These are phyloP conservation scores for Tokudaia muenninki DNA, from an alignment of 2,797 vertebrate genomes.

Conservation along the genomic window DNA sequence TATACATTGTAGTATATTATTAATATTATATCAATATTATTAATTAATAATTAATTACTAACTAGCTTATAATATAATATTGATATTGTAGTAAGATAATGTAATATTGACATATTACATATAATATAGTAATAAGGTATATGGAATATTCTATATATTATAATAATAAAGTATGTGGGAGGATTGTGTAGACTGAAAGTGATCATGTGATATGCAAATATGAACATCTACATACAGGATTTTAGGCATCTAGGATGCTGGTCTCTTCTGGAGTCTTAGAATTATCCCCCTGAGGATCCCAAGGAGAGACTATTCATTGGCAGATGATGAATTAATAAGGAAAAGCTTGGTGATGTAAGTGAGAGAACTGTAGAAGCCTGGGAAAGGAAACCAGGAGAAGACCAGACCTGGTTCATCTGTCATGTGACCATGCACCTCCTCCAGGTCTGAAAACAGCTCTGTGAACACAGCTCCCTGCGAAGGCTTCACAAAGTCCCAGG, in stretches of 20 bases:
- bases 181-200: background rate
- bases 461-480: background rate
- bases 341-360: background rate
- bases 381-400: background rate
- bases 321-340: slow-evolving; percentile 34
- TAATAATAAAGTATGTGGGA: background rate
- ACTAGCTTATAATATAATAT: background rate
- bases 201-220: background rate
- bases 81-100: background rate
- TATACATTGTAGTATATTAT: background rate
- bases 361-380: background rate
- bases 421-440: background rate
- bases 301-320: background rate
- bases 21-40: background rate
- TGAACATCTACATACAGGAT: background rate
- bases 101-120: background rate
- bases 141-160: background rate
- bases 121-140: background rate
- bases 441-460: background rate
- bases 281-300: background rate
- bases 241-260: background rate
- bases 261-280: too few species aligned
- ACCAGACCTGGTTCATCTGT: background rate
- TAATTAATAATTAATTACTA: background rate
- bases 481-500: background rate